These are phyloP conservation scores for Lepilemur septentrionalis DNA, from an alignment of 2,797 vertebrate genomes.

Conservation along the genomic window DNA sequence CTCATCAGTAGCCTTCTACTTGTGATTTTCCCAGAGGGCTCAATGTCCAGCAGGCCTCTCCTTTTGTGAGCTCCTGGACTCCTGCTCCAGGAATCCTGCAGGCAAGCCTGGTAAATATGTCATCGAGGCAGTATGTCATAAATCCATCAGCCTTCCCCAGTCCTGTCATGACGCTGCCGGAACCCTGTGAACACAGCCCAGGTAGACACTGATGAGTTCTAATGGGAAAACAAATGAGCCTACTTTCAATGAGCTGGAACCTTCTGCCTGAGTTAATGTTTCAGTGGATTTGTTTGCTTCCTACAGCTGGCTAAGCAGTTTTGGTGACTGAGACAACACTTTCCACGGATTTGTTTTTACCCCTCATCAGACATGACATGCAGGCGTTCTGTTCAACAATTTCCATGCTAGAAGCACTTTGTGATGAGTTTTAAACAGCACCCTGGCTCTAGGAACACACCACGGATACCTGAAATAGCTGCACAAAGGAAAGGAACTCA, in stretches of 20 bases:
- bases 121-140: not conserved
- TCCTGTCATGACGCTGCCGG: not conserved
- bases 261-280: conserved; percentile 33
- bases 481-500: not conserved
- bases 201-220: conserved; percentile 21
- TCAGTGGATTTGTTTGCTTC: conserved; percentile 65
- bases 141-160: conserved; percentile 50
- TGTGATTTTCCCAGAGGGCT: not conserved
- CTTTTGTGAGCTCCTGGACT: not conserved
- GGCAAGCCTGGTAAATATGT: conserved; percentile 37
- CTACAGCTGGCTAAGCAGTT: conserved; percentile 64
- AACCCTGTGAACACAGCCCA: conserved; percentile 34
- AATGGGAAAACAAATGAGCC: conserved; percentile 47
- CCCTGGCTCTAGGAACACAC: not conserved
- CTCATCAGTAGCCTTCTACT: not conserved
- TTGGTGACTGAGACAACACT: conserved; percentile 51
- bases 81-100: not conserved
- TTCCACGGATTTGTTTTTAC: conserved; percentile 20
- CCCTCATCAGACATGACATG: not conserved
- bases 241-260: conserved; percentile 66
- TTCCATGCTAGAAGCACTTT: conserved; percentile 18
- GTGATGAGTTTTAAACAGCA: not conserved
- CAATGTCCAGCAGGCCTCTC: not conserved
- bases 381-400: not conserved
- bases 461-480: not conserved